Conservation (phyloP, 2,113 vertebrate genomes). For the Irena cyanogastra region DNA sequence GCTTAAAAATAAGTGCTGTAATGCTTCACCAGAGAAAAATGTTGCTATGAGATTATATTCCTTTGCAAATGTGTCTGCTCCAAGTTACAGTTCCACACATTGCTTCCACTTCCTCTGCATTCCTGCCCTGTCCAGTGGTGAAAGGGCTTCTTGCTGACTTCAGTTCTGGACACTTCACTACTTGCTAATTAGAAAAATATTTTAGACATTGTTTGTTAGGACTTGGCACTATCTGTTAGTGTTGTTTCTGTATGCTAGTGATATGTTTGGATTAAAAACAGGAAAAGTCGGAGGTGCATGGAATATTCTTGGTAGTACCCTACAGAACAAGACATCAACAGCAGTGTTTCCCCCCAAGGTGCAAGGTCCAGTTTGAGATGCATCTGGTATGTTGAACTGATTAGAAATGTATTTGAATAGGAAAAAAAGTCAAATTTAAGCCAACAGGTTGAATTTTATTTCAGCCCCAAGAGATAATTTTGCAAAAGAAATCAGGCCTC, state of each 20-base stretch:
- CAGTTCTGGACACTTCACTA: not conserved
- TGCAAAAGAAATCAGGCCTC: slow-evolving; percentile 4
- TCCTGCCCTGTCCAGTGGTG: not conserved
- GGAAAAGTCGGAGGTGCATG: not conserved
- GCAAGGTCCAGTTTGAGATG: not conserved
- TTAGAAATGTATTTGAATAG: slow-evolving; percentile 20
- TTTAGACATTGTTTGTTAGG: not conserved
- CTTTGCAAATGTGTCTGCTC: not conserved
- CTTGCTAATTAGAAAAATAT: not conserved
- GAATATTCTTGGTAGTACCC: not conserved
- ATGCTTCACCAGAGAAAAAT: not conserved
- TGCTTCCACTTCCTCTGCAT: not conserved
- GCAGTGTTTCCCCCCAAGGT: not conserved
- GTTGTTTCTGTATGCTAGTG: not conserved
- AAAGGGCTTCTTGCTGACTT: not conserved
- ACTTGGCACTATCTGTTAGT: not conserved
- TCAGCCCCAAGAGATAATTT: slow-evolving; percentile 12
- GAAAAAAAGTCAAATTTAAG: not conserved
- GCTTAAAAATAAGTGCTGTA: not conserved
- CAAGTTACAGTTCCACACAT: not conserved
- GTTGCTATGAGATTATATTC: not conserved
- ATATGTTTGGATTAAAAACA: not conserved
- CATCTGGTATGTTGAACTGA: not conserved
- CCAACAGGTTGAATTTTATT: slow-evolving; percentile 47
- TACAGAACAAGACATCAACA: not conserved